phyloP scores from a whole-genome alignment of 1,140 invertebrate species.

The Anastatus disparis region DNA sequence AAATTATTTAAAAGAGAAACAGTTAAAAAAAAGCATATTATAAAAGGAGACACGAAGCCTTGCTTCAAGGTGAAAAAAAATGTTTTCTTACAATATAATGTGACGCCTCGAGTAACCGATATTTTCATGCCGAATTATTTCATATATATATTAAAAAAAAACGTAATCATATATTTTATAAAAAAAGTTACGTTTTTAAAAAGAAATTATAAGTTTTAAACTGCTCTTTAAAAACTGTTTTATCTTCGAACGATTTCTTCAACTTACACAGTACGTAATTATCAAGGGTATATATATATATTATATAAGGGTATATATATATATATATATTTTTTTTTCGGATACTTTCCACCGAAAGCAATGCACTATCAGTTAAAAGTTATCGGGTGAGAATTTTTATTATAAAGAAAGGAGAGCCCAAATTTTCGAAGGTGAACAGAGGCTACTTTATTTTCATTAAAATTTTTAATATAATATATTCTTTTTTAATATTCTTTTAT shows the following conservation, averaged over 20 bases:
- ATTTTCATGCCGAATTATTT: background rate
- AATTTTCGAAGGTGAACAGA: background rate
- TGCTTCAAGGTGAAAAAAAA: background rate
- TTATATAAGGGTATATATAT: too few species aligned
- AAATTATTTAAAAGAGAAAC: background rate
- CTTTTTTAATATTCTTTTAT: too few species aligned
- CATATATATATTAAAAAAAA: background rate
- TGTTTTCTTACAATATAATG: background rate
- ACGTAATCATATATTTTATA: background rate
- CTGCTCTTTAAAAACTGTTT: background rate
- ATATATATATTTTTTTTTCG: background rate
- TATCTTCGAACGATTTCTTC: background rate
- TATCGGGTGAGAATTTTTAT: too few species aligned
- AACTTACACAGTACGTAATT: constrained; percentile 1
- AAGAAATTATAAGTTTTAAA: constrained; percentile 21
- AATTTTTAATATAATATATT: too few species aligned
- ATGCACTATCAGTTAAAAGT: too few species aligned
- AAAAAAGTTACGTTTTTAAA: background rate
- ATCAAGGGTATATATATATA: too few species aligned
- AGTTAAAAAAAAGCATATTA: too few species aligned
- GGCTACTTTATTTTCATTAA: background rate
- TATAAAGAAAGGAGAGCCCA: background rate
- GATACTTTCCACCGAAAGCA: background rate
- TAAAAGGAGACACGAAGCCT: too few species aligned
- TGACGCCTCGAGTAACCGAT: background rate